phyloP scores from a whole-genome alignment of 2,113 vertebrate species.

The Atrichornis clamosus region DNA sequence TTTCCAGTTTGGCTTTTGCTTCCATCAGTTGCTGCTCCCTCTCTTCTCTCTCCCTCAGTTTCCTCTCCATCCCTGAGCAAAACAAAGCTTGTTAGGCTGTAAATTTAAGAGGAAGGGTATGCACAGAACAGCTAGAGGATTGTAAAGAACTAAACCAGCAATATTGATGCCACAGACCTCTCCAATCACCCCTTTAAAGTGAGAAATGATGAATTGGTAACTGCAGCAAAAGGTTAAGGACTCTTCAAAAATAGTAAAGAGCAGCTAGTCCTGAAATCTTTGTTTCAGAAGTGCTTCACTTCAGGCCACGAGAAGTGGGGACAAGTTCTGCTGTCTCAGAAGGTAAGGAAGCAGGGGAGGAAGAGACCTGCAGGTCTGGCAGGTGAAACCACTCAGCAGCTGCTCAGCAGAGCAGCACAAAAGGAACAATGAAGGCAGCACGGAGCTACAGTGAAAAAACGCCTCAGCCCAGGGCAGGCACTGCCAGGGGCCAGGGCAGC shows the following conservation, averaged over 20 bases:
- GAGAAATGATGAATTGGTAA: neutral
- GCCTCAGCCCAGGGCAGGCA: neutral
- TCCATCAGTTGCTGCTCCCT: constrained; percentile 81
- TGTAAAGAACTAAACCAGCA: neutral
- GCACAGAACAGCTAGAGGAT: neutral
- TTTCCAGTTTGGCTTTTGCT: constrained; percentile 89
- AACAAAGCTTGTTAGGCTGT: neutral
- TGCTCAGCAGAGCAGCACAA: neutral
- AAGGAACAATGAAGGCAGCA: neutral
- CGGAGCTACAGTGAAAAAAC: neutral
- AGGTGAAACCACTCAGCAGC: neutral
- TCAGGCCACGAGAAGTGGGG: neutral
- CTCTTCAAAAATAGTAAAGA: neutral
- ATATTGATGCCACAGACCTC: neutral
- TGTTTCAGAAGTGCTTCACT: neutral
- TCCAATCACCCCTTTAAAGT: neutral
- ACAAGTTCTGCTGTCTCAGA: neutral
- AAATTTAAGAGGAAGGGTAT: neutral
- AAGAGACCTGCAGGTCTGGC: neutral
- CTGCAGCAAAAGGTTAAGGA: neutral
- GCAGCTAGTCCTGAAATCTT: neutral
- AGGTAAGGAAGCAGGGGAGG: neutral
- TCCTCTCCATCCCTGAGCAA: constrained; percentile 83
- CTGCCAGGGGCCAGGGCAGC: neutral
- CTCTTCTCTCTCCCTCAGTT: constrained; percentile 82